Percentiles rank a stretch among this genome's conserved stretches.
phyloP scores from a whole-genome alignment of 1,140 invertebrate species.

The Platyura marginata region DNA sequence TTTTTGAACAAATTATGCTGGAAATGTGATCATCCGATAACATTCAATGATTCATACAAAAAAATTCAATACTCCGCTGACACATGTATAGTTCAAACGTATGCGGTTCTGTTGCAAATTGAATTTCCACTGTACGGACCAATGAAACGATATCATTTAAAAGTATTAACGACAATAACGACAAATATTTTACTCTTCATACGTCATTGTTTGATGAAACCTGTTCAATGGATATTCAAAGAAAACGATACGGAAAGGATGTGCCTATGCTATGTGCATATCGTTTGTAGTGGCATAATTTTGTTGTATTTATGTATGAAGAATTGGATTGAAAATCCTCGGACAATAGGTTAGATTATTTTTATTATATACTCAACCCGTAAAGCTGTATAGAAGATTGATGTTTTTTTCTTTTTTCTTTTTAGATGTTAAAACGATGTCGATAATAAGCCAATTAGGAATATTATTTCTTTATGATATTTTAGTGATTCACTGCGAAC shows the following conservation, averaged over 20 bases:
- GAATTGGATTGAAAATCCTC: neutral
- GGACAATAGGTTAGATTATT: neutral
- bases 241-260: neutral
- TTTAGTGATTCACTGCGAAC: neutral
- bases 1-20: neutral
- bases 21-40: neutral
- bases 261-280: neutral
- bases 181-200: neutral
- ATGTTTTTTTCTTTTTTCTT: neutral
- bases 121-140: neutral
- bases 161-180: neutral
- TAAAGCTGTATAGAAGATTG: neutral
- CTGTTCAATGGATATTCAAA: neutral
- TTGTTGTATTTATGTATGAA: neutral
- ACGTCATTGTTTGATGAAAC: neutral
- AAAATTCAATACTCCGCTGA: neutral
- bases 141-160: neutral
- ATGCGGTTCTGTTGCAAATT: neutral
- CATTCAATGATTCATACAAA: neutral
- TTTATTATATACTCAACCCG: neutral
- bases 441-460: neutral
- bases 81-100: neutral
- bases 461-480: neutral
- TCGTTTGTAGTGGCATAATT: neutral
- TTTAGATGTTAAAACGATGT: neutral